Conservation (phyloP, 1,140 invertebrate species). For the Conus ventricosus region DNA sequence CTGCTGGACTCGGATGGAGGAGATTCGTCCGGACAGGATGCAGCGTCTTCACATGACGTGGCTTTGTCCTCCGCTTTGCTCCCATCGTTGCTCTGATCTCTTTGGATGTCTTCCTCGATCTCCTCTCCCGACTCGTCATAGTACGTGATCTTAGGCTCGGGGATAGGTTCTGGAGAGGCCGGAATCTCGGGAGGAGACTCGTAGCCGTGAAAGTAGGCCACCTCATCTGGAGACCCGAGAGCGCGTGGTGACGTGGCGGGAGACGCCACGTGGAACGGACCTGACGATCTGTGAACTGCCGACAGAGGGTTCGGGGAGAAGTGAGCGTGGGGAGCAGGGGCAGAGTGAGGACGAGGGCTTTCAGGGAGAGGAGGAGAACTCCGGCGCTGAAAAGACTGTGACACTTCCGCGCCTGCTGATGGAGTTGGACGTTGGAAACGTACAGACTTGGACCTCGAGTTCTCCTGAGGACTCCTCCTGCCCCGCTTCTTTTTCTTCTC, state of each 20-base stretch:
- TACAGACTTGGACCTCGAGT: not conserved
- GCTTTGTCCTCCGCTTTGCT: not conserved
- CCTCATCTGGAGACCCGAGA: not conserved
- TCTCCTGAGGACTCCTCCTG: not conserved
- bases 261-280: conserved; percentile 8
- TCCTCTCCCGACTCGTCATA: not conserved
- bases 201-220: not conserved
- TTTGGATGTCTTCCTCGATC: not conserved
- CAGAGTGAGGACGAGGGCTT: not conserved
- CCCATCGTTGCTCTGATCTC: not conserved
- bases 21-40: not conserved
- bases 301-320: not conserved
- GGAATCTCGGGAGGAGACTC: not conserved
- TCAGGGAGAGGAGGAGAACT: not conserved
- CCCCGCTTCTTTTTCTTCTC: not conserved
- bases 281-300: not conserved
- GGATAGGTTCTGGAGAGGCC: not conserved
- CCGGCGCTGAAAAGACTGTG: not conserved
- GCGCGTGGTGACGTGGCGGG: not conserved
- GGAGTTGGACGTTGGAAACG: not conserved
- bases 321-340: not conserved
- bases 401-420: not conserved
- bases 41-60: not conserved
- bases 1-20: not conserved
- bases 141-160: conserved; percentile 5